Evolutionary conservation across 2,888 invertebrate species (phyloP).

Genomic region (Protodeltote pygarga): DNA sequence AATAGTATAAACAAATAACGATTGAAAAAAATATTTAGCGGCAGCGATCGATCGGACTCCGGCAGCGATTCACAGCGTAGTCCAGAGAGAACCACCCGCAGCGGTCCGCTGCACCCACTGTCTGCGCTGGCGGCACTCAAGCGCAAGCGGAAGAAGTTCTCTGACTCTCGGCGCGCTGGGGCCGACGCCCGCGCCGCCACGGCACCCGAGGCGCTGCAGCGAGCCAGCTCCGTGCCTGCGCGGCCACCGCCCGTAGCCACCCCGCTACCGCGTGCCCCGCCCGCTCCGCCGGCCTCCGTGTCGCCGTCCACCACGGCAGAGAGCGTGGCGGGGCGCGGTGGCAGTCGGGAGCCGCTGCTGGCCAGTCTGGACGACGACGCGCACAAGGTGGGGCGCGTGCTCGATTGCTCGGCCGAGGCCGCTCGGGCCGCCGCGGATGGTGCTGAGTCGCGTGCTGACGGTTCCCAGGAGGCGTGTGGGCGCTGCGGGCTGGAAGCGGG

Average conservation of each 20-base stretch:
- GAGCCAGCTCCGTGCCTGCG: slow-evolving; percentile 62
- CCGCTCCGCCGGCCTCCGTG: slow-evolving; percentile 48
- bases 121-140: slow-evolving; percentile 91
- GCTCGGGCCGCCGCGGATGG: slow-evolving; percentile 19
- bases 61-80: slow-evolving; percentile 91
- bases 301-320: slow-evolving; percentile 54
- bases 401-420: neutral
- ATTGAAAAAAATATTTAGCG: too few relatives aligned
- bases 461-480: slow-evolving; percentile 57
- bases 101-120: slow-evolving; percentile 76
- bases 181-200: slow-evolving; percentile 46
- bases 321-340: slow-evolving; percentile 64
- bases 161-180: slow-evolving; percentile 90
- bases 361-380: slow-evolving; percentile 85
- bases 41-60: slow-evolving; percentile 90
- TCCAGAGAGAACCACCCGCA: slow-evolving; percentile 67
- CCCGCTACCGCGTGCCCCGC: slow-evolving; percentile 76
- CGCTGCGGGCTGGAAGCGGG: slow-evolving; percentile 62
- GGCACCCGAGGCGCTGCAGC: slow-evolving; percentile 65
- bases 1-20: too few relatives aligned
- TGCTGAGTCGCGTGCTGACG: slow-evolving; percentile 33
- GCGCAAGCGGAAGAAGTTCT: slow-evolving; percentile 94
- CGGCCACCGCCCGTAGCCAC: slow-evolving; percentile 44
- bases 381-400: slow-evolving; percentile 64
- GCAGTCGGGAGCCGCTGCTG: slow-evolving; percentile 89